A percentile compares a stretch with the other conserved stretches of the same genome.
Evolutionary conservation across 2,888 invertebrate species (phyloP).

Genomic region (Pterobdella sp.): DNA sequence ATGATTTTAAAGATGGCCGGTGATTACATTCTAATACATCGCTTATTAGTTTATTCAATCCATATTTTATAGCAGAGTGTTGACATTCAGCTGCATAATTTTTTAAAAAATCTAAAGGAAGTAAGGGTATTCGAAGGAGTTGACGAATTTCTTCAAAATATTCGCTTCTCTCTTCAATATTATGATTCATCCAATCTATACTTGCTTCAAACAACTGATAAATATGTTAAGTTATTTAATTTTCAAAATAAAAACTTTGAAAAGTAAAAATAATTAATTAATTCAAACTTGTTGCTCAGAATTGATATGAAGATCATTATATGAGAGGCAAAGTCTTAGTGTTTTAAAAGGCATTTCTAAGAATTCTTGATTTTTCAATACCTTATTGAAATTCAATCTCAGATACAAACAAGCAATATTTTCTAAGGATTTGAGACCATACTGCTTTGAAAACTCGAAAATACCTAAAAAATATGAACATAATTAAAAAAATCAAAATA

Average conservation of each 20-base stretch:
- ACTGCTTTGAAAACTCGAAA: slow-evolving; percentile 9
- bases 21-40: background rate
- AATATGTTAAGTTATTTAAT: background rate
- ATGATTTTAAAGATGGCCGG: background rate
- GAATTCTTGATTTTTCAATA: slow-evolving; percentile 19
- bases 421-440: slow-evolving; percentile 8
- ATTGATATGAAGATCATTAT: background rate
- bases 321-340: slow-evolving; percentile 6
- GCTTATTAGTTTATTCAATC: background rate
- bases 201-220: slow-evolving; percentile 23
- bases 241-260: background rate
- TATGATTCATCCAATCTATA: slow-evolving; percentile 9
- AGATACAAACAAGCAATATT: background rate
- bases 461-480: slow-evolving; percentile 5
- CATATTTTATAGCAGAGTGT: background rate
- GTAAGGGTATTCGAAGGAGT: slow-evolving; percentile 6
- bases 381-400: slow-evolving; percentile 15
- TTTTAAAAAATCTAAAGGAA: slow-evolving; percentile 12
- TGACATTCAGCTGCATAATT: background rate
- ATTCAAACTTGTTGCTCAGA: slow-evolving; percentile 20
- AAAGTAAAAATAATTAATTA: background rate
- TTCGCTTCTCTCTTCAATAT: background rate
- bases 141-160: background rate
- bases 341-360: slow-evolving; percentile 7
- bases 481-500: background rate